Base-by-base conservation (phyloP, 2,797 vertebrate species). In the Spatula clypeata region DNA sequence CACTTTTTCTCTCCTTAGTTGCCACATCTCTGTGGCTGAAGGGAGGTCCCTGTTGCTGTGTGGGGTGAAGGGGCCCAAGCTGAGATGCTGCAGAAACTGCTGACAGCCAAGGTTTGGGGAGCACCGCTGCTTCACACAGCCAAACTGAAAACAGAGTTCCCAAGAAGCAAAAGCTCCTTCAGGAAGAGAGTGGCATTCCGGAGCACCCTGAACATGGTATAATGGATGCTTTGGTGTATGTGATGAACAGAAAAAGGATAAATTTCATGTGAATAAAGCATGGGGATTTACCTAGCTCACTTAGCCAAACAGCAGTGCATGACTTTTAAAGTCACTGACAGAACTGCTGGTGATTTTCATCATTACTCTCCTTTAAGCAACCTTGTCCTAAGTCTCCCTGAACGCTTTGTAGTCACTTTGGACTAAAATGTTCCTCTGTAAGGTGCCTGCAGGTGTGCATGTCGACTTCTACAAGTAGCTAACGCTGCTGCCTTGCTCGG, bases 341-440 rank as follows among this genome's bases (percentile, higher is more conserved):
- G 70, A 85, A 40, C 21, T n/a, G 36, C 40, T 57, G 47, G 13
- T 58, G 9, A 14, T 24, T 36, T 26, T 60, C 31, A 36, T 8
- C 19, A 40, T 47, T 40, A 20, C 21, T 31, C 27, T 58, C 18
- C 29, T 54, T 38, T 40, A 21, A 32, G 31, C 53, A 55, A 55
- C 29, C 9, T 54, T 54, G 16, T 31, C 31, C 29, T 31, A 31
- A 54, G 29, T 51, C 53, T 45, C 75, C 8, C 13, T 27, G 65
- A 44, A 4, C 23, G 1, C 60, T 17, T 13, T n/a, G 54, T 14
- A 44, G 51, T 32, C 20, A 9, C 42, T 12, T 51, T 42, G 84
- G 42, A 40, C n/a, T 32, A 36, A 34, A 55, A 11, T 5, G 27
- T n/a, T 14, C 21, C 0, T 45, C 21, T 24, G 1, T 21, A 2